Base-by-base conservation (phyloP, 2,797 vertebrate genomes). In the Myotis daubentonii region DNA sequence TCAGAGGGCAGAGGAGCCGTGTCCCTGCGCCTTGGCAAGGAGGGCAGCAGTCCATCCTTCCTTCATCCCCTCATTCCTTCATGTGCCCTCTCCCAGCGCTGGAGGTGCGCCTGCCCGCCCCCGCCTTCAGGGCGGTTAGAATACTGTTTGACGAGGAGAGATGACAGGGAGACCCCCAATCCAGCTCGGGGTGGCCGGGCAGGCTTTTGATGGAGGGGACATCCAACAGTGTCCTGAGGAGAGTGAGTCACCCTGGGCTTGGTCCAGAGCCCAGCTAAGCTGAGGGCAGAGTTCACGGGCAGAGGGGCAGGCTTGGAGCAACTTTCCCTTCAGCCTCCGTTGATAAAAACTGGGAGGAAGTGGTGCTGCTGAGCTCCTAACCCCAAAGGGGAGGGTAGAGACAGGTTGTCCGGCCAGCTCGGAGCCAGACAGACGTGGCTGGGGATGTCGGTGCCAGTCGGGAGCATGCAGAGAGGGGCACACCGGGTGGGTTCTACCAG, bases 41-140 rank as follows among this genome's bases (percentile, higher is more conserved):
- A 86, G 81, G 62, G 66, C 82, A 49, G 57, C 84, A 75, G 70
- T 82, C 51, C 88, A 89, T 91, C 91, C 84, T 84, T 90, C 91
- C 83, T 94, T 55, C 96, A 95, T 91, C 49, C 79, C 49, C 85
- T 80, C 94, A 80, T 93, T 74, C 30, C 84, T 55, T 68, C 76
- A 1, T 38, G 13, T 12, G 68, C 62, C 81, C 78, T 87, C 87
- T 66, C 33, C 19, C 55, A 75, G 68, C 88, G 5, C 30, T 0
- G 13, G n/a, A 8, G 15, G 8, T 22, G 36, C 8, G 8, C 80
- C 79, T 20, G 8, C 79, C 55, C 49, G 33, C 53, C 47, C 71
- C 86, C 57, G 71, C 80, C 83, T 41, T 22, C 5, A 55, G 82
- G 93, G 74, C 92, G 60, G 0, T 25, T 25, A 25, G 47, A 23